Conservation (phyloP, 2,797 vertebrate genomes). For the Myiotriccus ornatus region DNA sequence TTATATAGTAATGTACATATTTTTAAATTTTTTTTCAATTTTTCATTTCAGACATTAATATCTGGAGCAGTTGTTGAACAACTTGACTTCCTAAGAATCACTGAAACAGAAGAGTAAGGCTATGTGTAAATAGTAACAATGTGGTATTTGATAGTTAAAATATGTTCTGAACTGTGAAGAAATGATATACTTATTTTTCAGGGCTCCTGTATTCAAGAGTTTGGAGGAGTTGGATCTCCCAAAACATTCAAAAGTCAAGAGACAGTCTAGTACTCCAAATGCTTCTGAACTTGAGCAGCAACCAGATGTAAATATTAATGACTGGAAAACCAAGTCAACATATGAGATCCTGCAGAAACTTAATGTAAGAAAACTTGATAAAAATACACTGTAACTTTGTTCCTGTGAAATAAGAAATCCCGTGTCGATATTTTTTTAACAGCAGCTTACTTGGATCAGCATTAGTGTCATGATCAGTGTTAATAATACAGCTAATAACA, state of each 20-base stretch:
- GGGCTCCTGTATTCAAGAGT: slow-evolving; percentile 92
- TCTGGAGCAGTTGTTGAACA: slow-evolving; percentile 96
- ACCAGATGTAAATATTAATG: slow-evolving; percentile 82
- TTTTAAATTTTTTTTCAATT: background rate
- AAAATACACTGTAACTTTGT: background rate
- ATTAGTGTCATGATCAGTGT: background rate
- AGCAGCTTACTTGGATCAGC: background rate
- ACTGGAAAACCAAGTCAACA: slow-evolving; percentile 86
- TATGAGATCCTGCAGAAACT: slow-evolving; percentile 91
- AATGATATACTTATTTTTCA: slow-evolving; percentile 50
- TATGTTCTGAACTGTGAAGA: background rate
- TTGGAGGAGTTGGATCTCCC: slow-evolving; percentile 94
- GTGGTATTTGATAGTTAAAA: background rate
- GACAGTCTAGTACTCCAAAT: slow-evolving; percentile 89
- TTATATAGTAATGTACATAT: background rate
- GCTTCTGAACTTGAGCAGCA: slow-evolving; percentile 87
- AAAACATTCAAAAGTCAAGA: slow-evolving; percentile 96
- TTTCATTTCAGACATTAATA: slow-evolving; percentile 87
- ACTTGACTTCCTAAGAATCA: slow-evolving; percentile 93
- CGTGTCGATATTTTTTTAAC: background rate
- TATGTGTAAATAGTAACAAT: background rate
- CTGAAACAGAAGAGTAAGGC: slow-evolving; percentile 90
- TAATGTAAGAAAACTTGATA: slow-evolving; percentile 77
- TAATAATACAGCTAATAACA: background rate
- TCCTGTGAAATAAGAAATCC: background rate